Evolutionary conservation across 2,888 invertebrate genomes (phyloP).

Genomic region (Laothoe populi): DNA sequence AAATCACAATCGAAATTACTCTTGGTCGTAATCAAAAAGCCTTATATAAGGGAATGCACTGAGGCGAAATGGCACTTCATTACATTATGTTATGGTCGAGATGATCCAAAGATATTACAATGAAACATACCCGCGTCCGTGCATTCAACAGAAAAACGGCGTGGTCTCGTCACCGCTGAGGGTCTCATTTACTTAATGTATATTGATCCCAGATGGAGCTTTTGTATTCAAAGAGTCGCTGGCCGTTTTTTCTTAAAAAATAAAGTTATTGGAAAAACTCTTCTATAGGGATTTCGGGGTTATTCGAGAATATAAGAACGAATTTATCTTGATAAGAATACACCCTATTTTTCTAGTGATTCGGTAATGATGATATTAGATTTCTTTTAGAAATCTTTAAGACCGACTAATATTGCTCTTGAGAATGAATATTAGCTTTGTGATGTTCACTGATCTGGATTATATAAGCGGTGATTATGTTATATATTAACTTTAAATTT

Average conservation of each 20-base stretch:
- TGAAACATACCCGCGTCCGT: constrained; percentile 33
- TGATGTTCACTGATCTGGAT: neutral
- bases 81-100: constrained; percentile 32
- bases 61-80: constrained; percentile 31
- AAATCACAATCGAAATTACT: too few species aligned
- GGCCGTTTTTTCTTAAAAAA: constrained; percentile 48
- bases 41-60: neutral
- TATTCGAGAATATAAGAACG: constrained; percentile 12
- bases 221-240: constrained; percentile 57
- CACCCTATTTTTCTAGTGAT: neutral
- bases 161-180: constrained; percentile 40
- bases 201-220: constrained; percentile 57
- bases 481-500: neutral
- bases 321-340: neutral
- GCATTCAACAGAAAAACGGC: constrained; percentile 39
- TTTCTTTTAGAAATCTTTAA: constrained; percentile 1
- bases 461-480: neutral
- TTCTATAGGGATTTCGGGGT: constrained; percentile 31
- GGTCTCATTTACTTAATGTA: constrained; percentile 63
- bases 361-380: constrained; percentile 1
- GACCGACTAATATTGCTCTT: neutral
- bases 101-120: constrained; percentile 34
- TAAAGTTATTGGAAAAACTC: constrained; percentile 45
- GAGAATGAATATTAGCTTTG: neutral
- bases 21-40: too few species aligned